Percentiles rank a stretch among this genome's conserved stretches.
Evolutionary conservation across 2,113 vertebrate species (phyloP).

Genomic region (Marmota monax): DNA sequence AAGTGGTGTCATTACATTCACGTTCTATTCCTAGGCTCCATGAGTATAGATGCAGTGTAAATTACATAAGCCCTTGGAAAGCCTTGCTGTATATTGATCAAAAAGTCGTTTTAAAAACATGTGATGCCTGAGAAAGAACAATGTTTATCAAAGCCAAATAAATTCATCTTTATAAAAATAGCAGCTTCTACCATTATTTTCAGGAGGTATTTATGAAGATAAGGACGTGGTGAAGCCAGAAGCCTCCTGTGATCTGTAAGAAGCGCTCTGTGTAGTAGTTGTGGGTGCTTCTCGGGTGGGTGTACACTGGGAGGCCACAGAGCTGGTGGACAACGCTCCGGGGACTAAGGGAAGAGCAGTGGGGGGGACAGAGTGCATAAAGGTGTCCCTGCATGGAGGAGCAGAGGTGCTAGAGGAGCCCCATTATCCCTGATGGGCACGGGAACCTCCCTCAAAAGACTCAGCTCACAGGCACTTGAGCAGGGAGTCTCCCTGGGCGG

Average conservation of each 20-base stretch:
- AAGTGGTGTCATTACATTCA: background rate
- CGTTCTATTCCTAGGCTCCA: background rate
- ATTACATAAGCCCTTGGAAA: background rate
- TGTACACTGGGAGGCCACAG: fast-evolving
- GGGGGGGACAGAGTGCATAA: fast-evolving
- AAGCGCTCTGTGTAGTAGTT: fast-evolving
- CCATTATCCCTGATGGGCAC: fast-evolving
- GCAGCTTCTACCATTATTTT: background rate
- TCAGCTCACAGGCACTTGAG: background rate
- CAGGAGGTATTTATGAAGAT: fast-evolving
- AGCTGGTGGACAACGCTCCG: background rate
- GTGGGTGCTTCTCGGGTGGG: fast-evolving
- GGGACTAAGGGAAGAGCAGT: background rate
- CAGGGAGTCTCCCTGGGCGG: fast-evolving
- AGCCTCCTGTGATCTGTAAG: background rate
- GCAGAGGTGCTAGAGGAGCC: background rate
- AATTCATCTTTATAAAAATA: background rate
- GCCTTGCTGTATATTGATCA: background rate
- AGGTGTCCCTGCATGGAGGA: background rate
- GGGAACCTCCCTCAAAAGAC: background rate
- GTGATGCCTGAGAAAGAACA: background rate
- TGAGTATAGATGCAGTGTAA: background rate
- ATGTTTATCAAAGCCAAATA: background rate
- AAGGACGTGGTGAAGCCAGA: fast-evolving
- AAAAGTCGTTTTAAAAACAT: background rate